Conservation (phyloP, 37 sponge, comb jelly and placozoan species). For the Haliclona indistincta region DNA sequence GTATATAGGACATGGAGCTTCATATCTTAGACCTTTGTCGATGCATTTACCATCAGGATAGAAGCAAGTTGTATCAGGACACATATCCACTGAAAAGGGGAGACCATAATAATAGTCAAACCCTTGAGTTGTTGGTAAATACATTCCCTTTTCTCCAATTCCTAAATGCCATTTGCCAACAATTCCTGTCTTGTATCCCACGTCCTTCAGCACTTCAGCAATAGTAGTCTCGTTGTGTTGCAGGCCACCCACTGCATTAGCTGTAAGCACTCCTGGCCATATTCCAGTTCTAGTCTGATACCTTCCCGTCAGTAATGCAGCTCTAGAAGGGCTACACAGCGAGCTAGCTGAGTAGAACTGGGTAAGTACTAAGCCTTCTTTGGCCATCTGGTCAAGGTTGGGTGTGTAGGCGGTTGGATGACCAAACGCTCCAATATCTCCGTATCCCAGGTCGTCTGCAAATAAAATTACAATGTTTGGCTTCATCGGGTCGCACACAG, state of each 20-base stretch:
- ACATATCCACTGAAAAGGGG: constrained; percentile 81
- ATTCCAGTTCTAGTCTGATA: constrained; percentile 71
- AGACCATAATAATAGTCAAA: constrained; percentile 83
- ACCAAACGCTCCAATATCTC: constrained; percentile 64
- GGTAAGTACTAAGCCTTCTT: constrained; percentile 56
- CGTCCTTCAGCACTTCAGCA: constrained; percentile 68
- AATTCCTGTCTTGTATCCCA: constrained; percentile 70
- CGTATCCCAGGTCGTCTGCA: constrained; percentile 81
- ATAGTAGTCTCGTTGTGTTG: constrained; percentile 77
- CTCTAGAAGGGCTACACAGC: constrained; percentile 79
- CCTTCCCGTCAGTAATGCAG: constrained; percentile 70
- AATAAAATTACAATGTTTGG: constrained; percentile 81
- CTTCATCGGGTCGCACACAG: too few relatives aligned
- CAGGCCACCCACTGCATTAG: constrained; percentile 52
- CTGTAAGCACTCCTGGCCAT: constrained; percentile 64
- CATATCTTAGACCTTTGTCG: too few relatives aligned
- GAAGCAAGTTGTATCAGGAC: constrained; percentile 68
- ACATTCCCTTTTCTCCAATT: constrained; percentile 56
- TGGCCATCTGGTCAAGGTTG: constrained; percentile 71
- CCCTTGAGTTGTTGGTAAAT: constrained; percentile 79
- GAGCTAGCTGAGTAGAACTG: constrained; percentile 64
- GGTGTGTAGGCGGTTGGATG: constrained; percentile 77
- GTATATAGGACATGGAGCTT: constrained; percentile 64
- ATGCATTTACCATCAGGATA: constrained; percentile 62
- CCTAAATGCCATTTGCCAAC: constrained; percentile 91